Evolutionary conservation across 2,797 vertebrate genomes (phyloP).

Genomic region (Cygnus olor): DNA sequence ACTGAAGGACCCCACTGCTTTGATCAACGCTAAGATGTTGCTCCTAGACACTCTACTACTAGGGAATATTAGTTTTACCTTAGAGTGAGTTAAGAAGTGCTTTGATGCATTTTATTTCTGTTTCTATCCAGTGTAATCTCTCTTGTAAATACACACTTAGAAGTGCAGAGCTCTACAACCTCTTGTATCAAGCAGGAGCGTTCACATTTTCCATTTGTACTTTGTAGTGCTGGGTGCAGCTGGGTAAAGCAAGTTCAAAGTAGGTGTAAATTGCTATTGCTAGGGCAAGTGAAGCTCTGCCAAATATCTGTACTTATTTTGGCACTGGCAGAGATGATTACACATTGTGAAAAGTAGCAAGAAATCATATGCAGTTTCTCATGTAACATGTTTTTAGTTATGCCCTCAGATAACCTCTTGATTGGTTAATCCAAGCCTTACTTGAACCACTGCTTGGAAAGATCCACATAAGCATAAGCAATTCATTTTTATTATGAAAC

Average conservation of each 20-base stretch:
- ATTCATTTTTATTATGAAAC: background rate
- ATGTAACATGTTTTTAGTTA: background rate
- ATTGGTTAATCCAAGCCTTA: background rate
- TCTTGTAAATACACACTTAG: background rate
- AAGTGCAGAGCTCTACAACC: background rate
- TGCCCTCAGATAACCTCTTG: background rate
- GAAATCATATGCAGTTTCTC: background rate
- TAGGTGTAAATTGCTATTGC: constrained; percentile 38
- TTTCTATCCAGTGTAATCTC: background rate
- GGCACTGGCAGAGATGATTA: background rate
- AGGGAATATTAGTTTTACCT: background rate
- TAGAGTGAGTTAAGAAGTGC: background rate
- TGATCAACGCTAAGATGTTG: background rate
- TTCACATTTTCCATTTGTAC: constrained; percentile 41
- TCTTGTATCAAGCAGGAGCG: background rate
- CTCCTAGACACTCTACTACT: background rate
- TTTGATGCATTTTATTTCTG: background rate
- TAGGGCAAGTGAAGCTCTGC: background rate
- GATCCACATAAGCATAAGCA: background rate
- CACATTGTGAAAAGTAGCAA: background rate
- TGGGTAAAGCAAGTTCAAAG: background rate
- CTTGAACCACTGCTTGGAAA: background rate
- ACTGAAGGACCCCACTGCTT: background rate
- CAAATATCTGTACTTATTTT: background rate
- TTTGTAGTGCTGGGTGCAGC: background rate